phyloP scores from a whole-genome alignment of 2,888 invertebrate genomes.

The Erpobdella octoculata region DNA sequence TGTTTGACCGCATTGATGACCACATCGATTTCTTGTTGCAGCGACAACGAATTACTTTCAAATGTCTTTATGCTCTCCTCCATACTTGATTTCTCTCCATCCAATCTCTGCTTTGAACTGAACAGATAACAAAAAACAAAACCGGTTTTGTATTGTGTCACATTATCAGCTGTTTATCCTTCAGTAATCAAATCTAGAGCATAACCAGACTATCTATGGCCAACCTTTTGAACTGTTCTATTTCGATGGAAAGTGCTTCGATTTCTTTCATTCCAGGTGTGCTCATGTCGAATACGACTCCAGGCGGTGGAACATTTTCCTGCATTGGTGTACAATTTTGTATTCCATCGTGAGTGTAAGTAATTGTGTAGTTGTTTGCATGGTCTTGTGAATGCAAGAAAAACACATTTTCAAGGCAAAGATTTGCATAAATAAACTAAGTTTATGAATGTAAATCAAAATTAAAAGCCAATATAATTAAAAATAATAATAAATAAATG shows the following conservation, averaged over 20 bases:
- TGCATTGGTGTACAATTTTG: neutral
- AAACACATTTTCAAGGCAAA: neutral
- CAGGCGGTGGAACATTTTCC: constrained; percentile 29
- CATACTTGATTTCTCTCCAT: constrained; percentile 78
- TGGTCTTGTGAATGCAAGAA: neutral
- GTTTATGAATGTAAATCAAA: neutral
- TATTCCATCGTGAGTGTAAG: too few species aligned
- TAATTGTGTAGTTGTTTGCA: neutral
- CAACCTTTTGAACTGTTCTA: constrained; percentile 69
- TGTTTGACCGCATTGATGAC: constrained; percentile 88
- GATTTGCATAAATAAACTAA: neutral
- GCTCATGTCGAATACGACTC: constrained; percentile 27
- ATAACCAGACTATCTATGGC: constrained; percentile 9
- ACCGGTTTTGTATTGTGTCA: too few species aligned
- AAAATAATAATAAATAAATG: neutral
- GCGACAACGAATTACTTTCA: constrained; percentile 77
- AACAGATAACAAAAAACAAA: neutral
- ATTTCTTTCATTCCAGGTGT: constrained; percentile 59
- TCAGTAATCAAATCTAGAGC: neutral
- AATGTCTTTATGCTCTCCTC: constrained; percentile 84
- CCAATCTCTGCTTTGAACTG: constrained; percentile 71
- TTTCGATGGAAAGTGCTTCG: constrained; percentile 83
- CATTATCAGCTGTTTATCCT: too few species aligned
- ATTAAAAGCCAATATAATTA: neutral
- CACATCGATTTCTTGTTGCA: constrained; percentile 87